Evolutionary conservation across 2,113 vertebrate species (phyloP), one percentile per base, ranked within the genome.

Genomic region (Sisor rabdophorus): DNA sequence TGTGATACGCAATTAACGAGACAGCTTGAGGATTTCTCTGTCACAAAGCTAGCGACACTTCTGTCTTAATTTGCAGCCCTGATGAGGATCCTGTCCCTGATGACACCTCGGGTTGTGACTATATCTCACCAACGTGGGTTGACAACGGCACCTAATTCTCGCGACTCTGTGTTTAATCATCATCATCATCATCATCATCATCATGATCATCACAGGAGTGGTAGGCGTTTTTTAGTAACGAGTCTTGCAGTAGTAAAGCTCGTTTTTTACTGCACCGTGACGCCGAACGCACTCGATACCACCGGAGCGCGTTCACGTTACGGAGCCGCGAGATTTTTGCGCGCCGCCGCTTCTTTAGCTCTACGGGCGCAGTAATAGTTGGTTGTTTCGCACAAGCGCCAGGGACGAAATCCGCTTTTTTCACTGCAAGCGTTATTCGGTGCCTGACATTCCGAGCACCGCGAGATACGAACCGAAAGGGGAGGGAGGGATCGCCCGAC

Each of bases 261-360:
- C 65, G 44, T 28, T 63, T 13, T 63, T 47, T 11, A n/a, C 40
- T 36, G 52, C 12, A 55, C 50, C 20, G 69, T 73, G 71, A 50
- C 56, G 19, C 56, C n/a, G 65, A 10, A 40, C 22, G n/a, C 63
- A 47, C 36, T 12, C 40, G n/a, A 65, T 47, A 24, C 63, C 11
- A 52, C 13, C 65, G 16, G 22, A 28, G 85, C 85, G 85, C 81
- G 85, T 70, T 53, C 85, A 73, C 83, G 71, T 52, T 65, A 24
- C 19, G 20, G 71, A 63, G 70, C 69, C 58, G 73, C 71, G 85
- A 79, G 77, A 76, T 78, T 36, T 36, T 36, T 67, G 36, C 32
- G 40, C 32, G 81, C 84, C 82, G 75, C 63, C 53, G 48, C 68
- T 59, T 79, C 26, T 36, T 17, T 55, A 28, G 71, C 67, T 47